These are phyloP conservation scores for Bombycilla garrulus DNA, from an alignment of 2,113 vertebrate genomes.

Conservation along the genomic window DNA sequence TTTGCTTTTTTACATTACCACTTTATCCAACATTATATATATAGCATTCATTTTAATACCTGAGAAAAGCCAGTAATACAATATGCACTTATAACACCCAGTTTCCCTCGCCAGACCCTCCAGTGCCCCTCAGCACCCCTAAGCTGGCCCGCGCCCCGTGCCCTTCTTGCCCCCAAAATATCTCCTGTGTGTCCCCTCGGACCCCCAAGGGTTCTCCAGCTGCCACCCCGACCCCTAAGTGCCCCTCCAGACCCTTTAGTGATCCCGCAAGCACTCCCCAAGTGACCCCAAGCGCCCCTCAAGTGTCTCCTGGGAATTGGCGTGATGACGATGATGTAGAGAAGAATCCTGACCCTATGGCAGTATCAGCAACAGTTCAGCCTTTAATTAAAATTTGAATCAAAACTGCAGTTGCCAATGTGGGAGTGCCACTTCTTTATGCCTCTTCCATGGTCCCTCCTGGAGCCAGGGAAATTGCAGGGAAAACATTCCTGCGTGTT, in stretches of 20 bases:
- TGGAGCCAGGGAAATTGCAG: neutral
- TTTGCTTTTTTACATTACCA: no score
- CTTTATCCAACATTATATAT: no score
- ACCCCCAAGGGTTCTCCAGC: neutral
- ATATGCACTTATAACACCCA: no score
- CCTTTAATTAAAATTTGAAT: neutral
- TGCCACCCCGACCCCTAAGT: no score
- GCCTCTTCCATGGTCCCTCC: neutral
- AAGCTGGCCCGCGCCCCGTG: rapidly evolving
- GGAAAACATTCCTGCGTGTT: neutral
- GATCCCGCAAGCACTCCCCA: no score
- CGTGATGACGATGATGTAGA: no score
- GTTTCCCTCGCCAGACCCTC: neutral
- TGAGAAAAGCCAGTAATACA: no score
- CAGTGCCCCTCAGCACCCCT: no score
- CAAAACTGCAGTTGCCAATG: neutral
- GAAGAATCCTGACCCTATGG: neutral
- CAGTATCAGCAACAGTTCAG: neutral
- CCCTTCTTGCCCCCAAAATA: no score
- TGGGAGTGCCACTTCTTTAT: neutral
- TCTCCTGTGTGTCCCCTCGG: neutral
- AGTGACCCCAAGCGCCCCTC: neutral
- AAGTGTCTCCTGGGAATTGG: neutral
- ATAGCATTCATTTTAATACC: no score
- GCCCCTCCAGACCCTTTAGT: neutral